These are phyloP conservation scores for Hyposmocoma kahamanoa DNA, from an alignment of 1,140 invertebrate species.

Conservation along the genomic window DNA sequence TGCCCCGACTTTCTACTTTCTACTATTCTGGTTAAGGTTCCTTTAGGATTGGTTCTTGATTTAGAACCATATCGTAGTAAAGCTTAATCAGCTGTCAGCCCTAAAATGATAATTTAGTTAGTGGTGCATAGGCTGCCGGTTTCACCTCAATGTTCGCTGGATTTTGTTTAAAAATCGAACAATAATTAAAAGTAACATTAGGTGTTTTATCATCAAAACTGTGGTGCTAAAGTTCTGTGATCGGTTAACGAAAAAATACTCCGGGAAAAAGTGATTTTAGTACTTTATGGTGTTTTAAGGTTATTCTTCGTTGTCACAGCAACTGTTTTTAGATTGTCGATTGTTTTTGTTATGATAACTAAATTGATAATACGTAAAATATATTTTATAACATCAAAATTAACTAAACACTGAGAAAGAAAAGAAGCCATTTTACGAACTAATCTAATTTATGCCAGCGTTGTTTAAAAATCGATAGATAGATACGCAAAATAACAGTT, in stretches of 20 bases:
- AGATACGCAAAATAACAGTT: too few species aligned
- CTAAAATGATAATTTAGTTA: slow-evolving; percentile 66
- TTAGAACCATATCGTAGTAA: slow-evolving; percentile 37
- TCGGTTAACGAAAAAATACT: not conserved
- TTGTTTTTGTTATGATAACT: slow-evolving; percentile 16
- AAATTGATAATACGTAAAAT: not conserved
- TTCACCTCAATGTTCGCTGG: not conserved
- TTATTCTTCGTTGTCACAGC: slow-evolving; percentile 14
- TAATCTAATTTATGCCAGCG: slow-evolving; percentile 21
- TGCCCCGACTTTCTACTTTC: slow-evolving; percentile 33
- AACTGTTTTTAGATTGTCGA: slow-evolving; percentile 13
- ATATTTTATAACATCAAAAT: not conserved
- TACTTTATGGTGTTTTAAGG: slow-evolving; percentile 9
- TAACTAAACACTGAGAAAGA: not conserved
- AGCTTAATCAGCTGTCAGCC: slow-evolving; percentile 63
- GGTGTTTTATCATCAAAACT: not conserved
- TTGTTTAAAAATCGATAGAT: too few species aligned
- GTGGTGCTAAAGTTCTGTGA: slow-evolving; percentile 6
- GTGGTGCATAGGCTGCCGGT: slow-evolving; percentile 42
- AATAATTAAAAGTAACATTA: not conserved
- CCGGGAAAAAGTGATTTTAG: not conserved
- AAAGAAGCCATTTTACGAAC: slow-evolving; percentile 15
- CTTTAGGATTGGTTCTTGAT: slow-evolving; percentile 22
- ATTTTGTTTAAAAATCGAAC: not conserved
- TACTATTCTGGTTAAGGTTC: slow-evolving; percentile 28